These are phyloP conservation scores for Campaea margaritaria DNA, from an alignment of 2,888 invertebrate genomes.

Conservation along the genomic window DNA sequence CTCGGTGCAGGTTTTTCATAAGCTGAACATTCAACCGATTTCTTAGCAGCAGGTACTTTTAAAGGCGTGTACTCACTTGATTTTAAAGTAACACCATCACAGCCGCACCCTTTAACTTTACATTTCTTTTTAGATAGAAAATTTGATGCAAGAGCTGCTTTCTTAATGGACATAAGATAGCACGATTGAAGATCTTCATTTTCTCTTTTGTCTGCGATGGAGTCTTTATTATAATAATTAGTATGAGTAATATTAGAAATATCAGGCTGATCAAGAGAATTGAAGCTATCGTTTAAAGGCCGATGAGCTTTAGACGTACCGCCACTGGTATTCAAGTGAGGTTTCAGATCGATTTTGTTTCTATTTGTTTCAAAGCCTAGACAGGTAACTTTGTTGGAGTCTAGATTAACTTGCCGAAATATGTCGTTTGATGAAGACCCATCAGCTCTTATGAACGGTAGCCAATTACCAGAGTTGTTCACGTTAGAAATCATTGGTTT, in stretches of 20 bases:
- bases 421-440: constrained; percentile 42
- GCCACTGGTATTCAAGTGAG: constrained; percentile 58
- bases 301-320: constrained; percentile 58
- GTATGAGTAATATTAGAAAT: constrained; percentile 1
- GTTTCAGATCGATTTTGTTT: constrained; percentile 51
- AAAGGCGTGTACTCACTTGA: constrained; percentile 29
- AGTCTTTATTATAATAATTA: constrained; percentile 30
- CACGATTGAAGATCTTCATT: constrained; percentile 58
- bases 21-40: constrained; percentile 47
- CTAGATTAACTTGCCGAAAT: constrained; percentile 33
- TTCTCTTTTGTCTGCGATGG: constrained; percentile 33
- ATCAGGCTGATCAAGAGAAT: constrained; percentile 44
- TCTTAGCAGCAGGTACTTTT: constrained; percentile 27
- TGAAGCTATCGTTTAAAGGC: constrained; percentile 48
- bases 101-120: constrained; percentile 16
- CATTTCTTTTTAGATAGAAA: constrained; percentile 50
- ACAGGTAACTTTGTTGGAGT: constrained; percentile 22
- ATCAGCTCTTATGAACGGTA: constrained; percentile 35
- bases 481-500: constrained; percentile 31
- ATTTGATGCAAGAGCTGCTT: constrained; percentile 43
- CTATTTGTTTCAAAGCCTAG: constrained; percentile 29
- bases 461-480: constrained; percentile 44
- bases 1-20: constrained; percentile 57
- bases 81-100: constrained; percentile 33
- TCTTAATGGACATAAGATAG: constrained; percentile 61